Evolutionary conservation across 2,797 vertebrate genomes (phyloP), one percentile per base, ranked within the genome.

Genomic region (Parambassis ranga): DNA sequence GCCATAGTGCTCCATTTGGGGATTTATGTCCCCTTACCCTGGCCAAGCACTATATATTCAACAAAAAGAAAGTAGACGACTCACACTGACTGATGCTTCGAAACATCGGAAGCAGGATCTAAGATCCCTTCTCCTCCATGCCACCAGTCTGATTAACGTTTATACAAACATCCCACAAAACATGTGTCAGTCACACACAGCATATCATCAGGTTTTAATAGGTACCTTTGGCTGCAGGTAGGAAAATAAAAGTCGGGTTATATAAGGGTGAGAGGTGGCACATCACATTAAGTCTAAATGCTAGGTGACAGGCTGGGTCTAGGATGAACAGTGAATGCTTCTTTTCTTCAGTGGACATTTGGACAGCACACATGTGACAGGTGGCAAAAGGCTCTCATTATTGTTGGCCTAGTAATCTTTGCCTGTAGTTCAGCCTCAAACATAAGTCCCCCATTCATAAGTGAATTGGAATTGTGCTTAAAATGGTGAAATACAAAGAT

Each of bases 321-420:
- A 35, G 16, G 46, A 81, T 75, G 70, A 81, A 66, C 60, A 56
- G 49, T 13, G 37, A 68, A 47, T 36, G 61, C 39, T 61, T 57
- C 65, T 65, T 77, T 79, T 65, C 62, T 70, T 36, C 59, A 4
- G 32, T 36, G 61, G 70, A 71, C 41, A 13, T 66, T 65, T 65
- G 63, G 71, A 74, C 63, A 68, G 70, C 2, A 19, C 49, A 65
- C 9, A 33, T 57, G 50, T 73, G 74, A 84, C 79, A 75, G 71
- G 31, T 38, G 72, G 62, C 59, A 71, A 80, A 75, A 65, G 62
- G 35, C 57, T 69, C 30, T 77, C 47, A 84, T 77, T 81, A 69
- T 60, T 64, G 67, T 38, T 31, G 51, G 32, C 56, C 77, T 58
- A 33, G 50, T 65, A 66, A 85, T 77, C 27, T 78, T 42, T 44